Percentiles rank a stretch among this genome's conserved stretches.
Evolutionary conservation across 2,113 vertebrate species (phyloP).

Genomic region (Leuciscus idus): DNA sequence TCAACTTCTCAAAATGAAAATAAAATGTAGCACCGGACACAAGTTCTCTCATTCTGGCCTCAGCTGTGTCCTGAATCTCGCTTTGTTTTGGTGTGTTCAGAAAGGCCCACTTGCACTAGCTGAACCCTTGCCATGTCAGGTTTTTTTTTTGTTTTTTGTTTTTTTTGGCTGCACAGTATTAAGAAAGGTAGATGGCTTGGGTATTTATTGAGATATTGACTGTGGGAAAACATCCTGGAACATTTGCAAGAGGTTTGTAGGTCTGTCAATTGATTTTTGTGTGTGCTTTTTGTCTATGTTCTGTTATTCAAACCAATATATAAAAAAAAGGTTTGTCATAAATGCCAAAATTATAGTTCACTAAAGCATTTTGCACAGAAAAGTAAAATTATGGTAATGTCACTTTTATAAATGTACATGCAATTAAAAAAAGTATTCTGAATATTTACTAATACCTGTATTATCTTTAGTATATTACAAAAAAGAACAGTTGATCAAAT

Average conservation of each 20-base stretch:
- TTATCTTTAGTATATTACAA: slow-evolving; percentile 75
- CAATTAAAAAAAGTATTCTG: slow-evolving; percentile 73
- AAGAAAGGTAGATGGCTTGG: slow-evolving; percentile 63
- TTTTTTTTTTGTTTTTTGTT: slow-evolving; percentile 28
- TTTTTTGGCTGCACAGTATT: slow-evolving; percentile 77
- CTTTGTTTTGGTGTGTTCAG: slow-evolving; percentile 55
- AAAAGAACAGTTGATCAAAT: slow-evolving; percentile 72
- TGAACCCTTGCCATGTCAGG: slow-evolving; percentile 58
- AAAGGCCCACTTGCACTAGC: slow-evolving; percentile 75
- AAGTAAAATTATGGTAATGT: slow-evolving; percentile 71
- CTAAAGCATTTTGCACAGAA: slow-evolving; percentile 85
- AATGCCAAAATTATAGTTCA: slow-evolving; percentile 85
- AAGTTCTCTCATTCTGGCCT: slow-evolving; percentile 12
- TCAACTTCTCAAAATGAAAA: slow-evolving; percentile 13
- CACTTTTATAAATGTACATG: slow-evolving; percentile 82
- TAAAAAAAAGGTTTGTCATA: slow-evolving; percentile 76
- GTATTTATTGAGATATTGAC: slow-evolving; percentile 62
- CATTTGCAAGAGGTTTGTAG: slow-evolving; percentile 55
- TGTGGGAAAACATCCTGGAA: slow-evolving; percentile 55
- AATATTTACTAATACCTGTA: slow-evolving; percentile 77
- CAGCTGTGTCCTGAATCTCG: slow-evolving; percentile 16
- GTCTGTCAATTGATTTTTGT: slow-evolving; percentile 51
- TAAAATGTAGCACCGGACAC: slow-evolving; percentile 10
- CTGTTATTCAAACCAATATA: slow-evolving; percentile 54
- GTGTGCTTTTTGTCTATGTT: slow-evolving; percentile 38